These are phyloP conservation scores for Champsocephalus gunnari DNA, from an alignment of 2,797 vertebrate species.

Conservation along the genomic window DNA sequence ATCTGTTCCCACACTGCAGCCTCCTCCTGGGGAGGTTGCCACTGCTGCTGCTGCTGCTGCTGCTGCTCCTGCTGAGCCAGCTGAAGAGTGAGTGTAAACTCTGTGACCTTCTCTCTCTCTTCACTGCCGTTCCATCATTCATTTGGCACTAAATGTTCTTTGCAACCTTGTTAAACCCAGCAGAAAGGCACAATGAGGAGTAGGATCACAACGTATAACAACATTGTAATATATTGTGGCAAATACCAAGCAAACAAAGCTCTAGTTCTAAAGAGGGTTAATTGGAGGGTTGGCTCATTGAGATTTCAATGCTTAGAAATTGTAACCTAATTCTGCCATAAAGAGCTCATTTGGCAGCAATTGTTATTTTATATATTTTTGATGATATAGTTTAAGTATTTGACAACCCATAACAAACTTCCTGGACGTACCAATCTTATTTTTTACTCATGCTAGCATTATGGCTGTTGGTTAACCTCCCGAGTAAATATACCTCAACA, in stretches of 20 bases:
- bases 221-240: no score
- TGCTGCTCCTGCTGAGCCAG: constrained; percentile 86
- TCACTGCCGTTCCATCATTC: background rate
- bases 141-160: background rate
- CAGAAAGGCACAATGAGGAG: no score
- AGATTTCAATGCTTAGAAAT: no score
- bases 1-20: constrained; percentile 87
- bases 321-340: no score
- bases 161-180: background rate
- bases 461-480: background rate
- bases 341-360: no score
- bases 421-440: background rate
- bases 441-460: background rate
- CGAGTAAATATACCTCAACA: background rate
- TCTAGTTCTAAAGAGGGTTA: no score
- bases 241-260: no score
- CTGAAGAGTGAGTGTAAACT: constrained; percentile 78
- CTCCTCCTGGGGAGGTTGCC: constrained; percentile 80
- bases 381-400: background rate
- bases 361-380: background rate
- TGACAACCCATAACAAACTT: background rate
- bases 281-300: no score
- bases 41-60: constrained; percentile 82
- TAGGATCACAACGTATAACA: no score
- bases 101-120: constrained; percentile 5